These are phyloP conservation scores for Acanthisitta chloris DNA, from an alignment of 2,113 vertebrate genomes.

Conservation along the genomic window DNA sequence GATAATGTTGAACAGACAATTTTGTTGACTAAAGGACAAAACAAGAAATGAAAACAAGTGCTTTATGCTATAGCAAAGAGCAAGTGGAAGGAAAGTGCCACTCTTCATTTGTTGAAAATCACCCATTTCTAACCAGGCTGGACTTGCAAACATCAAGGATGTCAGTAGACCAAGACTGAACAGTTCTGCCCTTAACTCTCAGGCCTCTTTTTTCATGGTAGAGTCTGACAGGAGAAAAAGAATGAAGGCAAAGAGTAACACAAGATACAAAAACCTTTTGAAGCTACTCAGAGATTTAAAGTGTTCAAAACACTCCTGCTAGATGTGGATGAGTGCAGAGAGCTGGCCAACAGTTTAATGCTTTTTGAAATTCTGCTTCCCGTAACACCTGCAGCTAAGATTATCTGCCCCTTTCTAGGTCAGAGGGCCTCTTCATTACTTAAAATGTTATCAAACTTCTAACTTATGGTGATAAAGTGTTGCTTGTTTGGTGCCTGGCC, in stretches of 20 bases:
- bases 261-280: not conserved
- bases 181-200: not conserved
- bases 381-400: not conserved
- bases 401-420: not conserved
- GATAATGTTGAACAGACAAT: not conserved
- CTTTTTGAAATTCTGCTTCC: not conserved
- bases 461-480: not conserved
- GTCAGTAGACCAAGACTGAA: not conserved
- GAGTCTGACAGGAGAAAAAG: not conserved
- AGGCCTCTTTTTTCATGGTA: not conserved
- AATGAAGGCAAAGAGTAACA: not conserved
- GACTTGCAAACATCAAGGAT: not conserved
- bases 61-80: not conserved
- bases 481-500: not conserved
- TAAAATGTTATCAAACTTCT: not conserved
- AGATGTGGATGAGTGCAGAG: not conserved
- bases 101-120: constrained; percentile 1
- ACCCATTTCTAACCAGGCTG: not conserved
- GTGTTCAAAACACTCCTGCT: not conserved
- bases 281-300: not conserved
- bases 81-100: not conserved
- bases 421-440: not conserved
- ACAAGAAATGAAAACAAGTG: not conserved
- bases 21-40: not conserved
- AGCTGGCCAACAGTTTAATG: not conserved